A percentile compares a stretch with the other conserved stretches of the same genome.
Conservation (phyloP, 2,113 vertebrate genomes). For the Sapajus apella region DNA sequence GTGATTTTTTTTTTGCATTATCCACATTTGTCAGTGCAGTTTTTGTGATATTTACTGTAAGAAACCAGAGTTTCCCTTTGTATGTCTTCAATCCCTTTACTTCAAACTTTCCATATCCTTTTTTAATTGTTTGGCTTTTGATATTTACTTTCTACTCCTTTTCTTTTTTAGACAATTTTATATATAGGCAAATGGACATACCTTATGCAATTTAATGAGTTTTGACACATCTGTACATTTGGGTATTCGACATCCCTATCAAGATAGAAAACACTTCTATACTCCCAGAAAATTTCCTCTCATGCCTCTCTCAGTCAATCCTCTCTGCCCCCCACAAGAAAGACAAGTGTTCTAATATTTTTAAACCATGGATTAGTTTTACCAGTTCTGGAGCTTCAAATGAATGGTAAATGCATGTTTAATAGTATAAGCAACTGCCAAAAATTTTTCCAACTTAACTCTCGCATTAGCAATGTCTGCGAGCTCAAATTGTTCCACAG, state of each 20-base stretch:
- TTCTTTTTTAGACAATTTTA: background rate
- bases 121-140: background rate
- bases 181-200: background rate
- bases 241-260: background rate
- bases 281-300: background rate
- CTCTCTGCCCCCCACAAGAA: too few species aligned
- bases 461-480: background rate
- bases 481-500: background rate
- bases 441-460: background rate
- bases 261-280: background rate
- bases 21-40: background rate
- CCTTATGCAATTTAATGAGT: background rate
- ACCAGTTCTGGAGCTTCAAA: background rate
- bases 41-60: background rate
- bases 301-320: background rate
- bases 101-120: background rate
- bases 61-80: background rate
- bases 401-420: background rate
- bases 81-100: background rate
- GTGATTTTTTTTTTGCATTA: background rate
- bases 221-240: background rate
- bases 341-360: background rate
- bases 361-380: background rate
- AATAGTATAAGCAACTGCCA: background rate
- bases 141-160: background rate